These are phyloP conservation scores for Venustoraphidia nigricollis DNA, from an alignment of 2,888 invertebrate species.

Conservation along the genomic window DNA sequence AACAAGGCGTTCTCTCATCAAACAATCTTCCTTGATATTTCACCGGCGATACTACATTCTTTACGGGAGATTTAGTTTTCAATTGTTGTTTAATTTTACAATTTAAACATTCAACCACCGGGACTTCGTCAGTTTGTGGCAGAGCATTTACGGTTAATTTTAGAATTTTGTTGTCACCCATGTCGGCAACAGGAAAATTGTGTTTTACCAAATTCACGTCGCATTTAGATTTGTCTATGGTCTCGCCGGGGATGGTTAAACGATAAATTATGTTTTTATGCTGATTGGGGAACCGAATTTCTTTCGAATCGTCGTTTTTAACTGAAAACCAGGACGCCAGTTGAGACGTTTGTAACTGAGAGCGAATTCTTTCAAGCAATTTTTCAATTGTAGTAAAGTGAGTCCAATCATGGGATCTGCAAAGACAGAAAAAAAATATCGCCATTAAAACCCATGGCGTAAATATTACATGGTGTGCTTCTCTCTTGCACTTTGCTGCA, in stretches of 20 bases:
- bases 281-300: constrained; percentile 23
- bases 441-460: too few relatives aligned
- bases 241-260: constrained; percentile 51
- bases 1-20: constrained; percentile 61
- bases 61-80: constrained; percentile 9
- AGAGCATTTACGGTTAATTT: constrained; percentile 48
- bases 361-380: constrained; percentile 82
- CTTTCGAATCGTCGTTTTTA: constrained; percentile 18
- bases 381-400: constrained; percentile 44
- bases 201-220: constrained; percentile 41
- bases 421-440: constrained; percentile 14
- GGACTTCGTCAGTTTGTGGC: constrained; percentile 60
- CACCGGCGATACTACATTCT: constrained; percentile 11
- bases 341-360: constrained; percentile 93
- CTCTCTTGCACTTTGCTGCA: too few relatives aligned
- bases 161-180: constrained; percentile 45
- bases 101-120: constrained; percentile 37
- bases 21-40: constrained; percentile 25
- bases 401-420: constrained; percentile 30
- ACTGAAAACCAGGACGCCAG: constrained; percentile 78
- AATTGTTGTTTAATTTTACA: constrained; percentile 16
- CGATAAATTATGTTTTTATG: constrained; percentile 43
- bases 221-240: constrained; percentile 35
- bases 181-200: constrained; percentile 54
- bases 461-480: too few relatives aligned